These are phyloP conservation scores for Drosophila bocqueti DNA, from an alignment of 1,140 invertebrate genomes.

Conservation along the genomic window DNA sequence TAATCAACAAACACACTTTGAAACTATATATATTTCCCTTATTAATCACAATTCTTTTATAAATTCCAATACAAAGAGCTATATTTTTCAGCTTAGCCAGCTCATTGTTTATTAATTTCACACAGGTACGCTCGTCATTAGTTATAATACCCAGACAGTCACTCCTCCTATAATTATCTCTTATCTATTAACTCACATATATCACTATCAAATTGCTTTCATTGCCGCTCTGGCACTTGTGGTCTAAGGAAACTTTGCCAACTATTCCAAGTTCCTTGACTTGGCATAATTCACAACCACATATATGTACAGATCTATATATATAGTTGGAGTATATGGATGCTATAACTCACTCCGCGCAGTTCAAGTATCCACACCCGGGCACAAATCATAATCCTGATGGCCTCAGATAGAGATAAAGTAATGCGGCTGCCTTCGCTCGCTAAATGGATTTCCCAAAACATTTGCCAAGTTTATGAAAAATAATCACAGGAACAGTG, in stretches of 20 bases:
- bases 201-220: conserved; percentile 50
- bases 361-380: conserved; percentile 34
- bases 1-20: too few species aligned
- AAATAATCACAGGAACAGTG: conserved; percentile 68
- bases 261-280: conserved; percentile 52
- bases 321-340: conserved; percentile 2
- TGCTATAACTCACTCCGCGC: conserved; percentile 38
- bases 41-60: background rate
- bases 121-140: conserved; percentile 3
- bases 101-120: conserved; percentile 9
- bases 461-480: conserved; percentile 81
- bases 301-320: conserved; percentile 11
- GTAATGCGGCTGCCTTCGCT: conserved; percentile 69
- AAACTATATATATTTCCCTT: too few species aligned
- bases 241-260: conserved; percentile 53
- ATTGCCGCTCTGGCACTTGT: conserved; percentile 41
- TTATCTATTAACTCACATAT: conserved; percentile 41
- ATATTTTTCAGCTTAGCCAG: background rate
- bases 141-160: background rate
- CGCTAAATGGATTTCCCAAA: conserved; percentile 78
- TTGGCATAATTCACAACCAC: conserved; percentile 46
- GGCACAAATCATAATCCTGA: conserved; percentile 73
- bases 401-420: conserved; percentile 76
- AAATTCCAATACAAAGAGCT: background rate
- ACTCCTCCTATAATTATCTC: background rate